phyloP scores from a whole-genome alignment of 2,113 vertebrate genomes.

The Neolamprologus longior region DNA sequence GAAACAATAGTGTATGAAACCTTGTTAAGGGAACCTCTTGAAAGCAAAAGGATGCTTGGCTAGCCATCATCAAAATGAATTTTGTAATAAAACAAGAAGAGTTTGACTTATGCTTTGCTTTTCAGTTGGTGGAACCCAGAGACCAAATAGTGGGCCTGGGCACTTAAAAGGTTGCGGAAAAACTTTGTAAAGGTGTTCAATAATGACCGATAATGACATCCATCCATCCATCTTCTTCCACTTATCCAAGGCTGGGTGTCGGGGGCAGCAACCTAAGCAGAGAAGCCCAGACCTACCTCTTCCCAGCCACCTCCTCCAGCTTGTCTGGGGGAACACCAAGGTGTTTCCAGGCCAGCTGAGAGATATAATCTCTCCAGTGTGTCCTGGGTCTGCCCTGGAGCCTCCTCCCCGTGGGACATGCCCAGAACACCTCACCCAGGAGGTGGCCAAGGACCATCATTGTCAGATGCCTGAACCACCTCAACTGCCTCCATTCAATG shows the following conservation, averaged over 20 bases:
- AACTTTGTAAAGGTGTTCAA: not conserved
- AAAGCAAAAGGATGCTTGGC: not conserved
- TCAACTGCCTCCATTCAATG: not conserved
- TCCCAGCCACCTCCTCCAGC: not conserved
- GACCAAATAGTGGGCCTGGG: not conserved
- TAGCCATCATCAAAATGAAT: not conserved
- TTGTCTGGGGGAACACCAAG: not conserved
- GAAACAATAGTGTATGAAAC: not conserved
- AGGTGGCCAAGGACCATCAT: fast-evolving
- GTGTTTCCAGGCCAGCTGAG: not conserved
- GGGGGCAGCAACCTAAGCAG: not conserved
- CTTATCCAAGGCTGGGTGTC: not conserved
- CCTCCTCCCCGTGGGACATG: not conserved
- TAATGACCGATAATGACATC: not conserved
- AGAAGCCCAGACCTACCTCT: not conserved
- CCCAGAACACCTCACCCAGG: not conserved
- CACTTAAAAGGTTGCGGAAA: not conserved
- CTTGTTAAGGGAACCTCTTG: not conserved
- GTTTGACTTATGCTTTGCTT: not conserved
- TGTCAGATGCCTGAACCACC: not conserved
- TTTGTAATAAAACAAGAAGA: not conserved
- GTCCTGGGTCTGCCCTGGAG: not conserved
- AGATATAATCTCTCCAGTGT: not conserved
- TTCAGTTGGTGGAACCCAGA: not conserved
- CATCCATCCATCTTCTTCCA: not conserved